Base-by-base conservation (phyloP, 2,797 vertebrate species). In the Pteronotus mesoamericanus region DNA sequence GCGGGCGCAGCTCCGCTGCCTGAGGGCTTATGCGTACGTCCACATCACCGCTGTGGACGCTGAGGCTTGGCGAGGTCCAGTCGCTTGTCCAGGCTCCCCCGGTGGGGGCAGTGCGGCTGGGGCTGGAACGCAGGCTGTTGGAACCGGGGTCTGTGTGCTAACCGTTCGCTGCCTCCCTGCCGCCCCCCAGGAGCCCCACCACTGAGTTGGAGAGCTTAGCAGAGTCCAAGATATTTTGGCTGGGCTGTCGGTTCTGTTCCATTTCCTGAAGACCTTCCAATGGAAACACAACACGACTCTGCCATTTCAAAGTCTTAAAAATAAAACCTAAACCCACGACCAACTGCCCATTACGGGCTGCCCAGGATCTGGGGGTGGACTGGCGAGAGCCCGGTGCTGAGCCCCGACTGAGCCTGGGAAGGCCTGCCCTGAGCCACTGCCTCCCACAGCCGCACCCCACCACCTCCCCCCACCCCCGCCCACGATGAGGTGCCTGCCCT, bases 301-400 rank as follows among this genome's bases (percentile, higher is more conserved):
- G 66, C 83, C 78, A 32, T 71, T 80, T 69, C 94, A 74, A 85
- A 95, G 59, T 79, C 87, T 92, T 94, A 80, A 88, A 95, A 95
- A 79, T 88, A 94, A 90, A 96, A 84, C 16, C 48, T 69, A 66
- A 79, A 46, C 51, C 72, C 5, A 9, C n/a, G 34, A 72, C 22
- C 75, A 39, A 21, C 75, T 71, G 46, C 66, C 75, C 66, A 12
- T 22, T 10, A 51, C 2, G 7, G 78, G 69, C 57, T 61, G 51
- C 61, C 51, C 53, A 15, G 85, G 72, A 9, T 77, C n/a, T 37
- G n/a, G 59, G 19, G 84, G 61, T 18, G 14, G 75, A 32, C 68
- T 74, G 15, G 14, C 1, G 11, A 24, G 64, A 15, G 8, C 9
- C 3, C 46, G 9, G 10, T 26, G 6, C 53, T 1, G 3, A 59